Conservation (phyloP, 53 echinoderm and acorn worm genomes). For the Glandiceps talaboti region DNA sequence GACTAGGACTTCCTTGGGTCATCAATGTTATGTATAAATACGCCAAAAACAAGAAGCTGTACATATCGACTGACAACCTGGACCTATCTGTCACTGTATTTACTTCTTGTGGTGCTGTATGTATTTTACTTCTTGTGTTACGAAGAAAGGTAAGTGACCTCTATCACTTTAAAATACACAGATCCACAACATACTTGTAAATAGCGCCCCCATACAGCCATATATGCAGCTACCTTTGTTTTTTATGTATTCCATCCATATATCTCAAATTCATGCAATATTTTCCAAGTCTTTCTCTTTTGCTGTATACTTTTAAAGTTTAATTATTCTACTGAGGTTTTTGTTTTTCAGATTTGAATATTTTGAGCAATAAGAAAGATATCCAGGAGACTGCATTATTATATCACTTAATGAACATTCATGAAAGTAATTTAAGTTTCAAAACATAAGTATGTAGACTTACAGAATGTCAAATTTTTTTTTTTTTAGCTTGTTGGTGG, state of each 20-base stretch:
- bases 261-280: too few species aligned
- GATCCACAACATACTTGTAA: too few species aligned
- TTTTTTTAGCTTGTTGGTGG: conserved; percentile 53
- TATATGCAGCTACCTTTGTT: neutral
- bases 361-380: too few species aligned
- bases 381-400: too few species aligned
- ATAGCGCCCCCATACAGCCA: neutral
- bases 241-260: too few species aligned
- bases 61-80: conserved; percentile 41
- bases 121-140: conserved; percentile 45
- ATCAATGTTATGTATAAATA: conserved; percentile 60
- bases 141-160: conserved; percentile 69
- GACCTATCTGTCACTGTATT: conserved; percentile 71
- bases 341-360: too few species aligned
- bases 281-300: neutral
- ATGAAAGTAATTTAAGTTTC: neutral
- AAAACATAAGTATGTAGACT: neutral
- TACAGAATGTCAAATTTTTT: neutral
- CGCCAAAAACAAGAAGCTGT: conserved; percentile 9
- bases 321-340: neutral
- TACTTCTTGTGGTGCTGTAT: conserved; percentile 37
- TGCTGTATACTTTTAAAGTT: neutral
- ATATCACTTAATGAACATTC: neutral
- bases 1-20: conserved; percentile 87
- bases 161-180: too few species aligned